phyloP scores from a whole-genome alignment of 2,797 vertebrate species.

The Amblyraja radiata region DNA sequence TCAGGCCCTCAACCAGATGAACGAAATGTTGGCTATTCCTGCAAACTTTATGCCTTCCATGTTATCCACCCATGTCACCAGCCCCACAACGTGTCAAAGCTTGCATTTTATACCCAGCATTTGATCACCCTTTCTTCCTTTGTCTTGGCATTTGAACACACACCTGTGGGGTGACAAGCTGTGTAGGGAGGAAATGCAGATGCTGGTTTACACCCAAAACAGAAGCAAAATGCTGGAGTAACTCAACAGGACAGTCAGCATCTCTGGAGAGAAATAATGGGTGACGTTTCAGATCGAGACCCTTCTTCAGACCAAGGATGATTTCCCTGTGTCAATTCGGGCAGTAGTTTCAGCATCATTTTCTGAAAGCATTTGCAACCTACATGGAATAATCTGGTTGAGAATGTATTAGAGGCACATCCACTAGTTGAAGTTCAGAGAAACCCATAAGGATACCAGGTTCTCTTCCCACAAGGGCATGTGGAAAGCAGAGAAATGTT shows the following conservation, averaged over 20 bases:
- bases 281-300: too few species aligned
- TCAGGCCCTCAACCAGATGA: too few species aligned
- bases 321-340: too few species aligned
- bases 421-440: neutral
- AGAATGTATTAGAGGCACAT: neutral
- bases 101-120: neutral
- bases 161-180: neutral
- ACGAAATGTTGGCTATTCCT: neutral
- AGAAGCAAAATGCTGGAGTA: too few species aligned
- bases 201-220: too few species aligned
- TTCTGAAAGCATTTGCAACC: neutral
- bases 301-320: too few species aligned
- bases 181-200: too few species aligned
- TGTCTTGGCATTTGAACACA: neutral
- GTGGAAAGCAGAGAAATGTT: too few species aligned
- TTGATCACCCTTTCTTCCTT: neutral
- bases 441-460: too few species aligned
- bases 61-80: neutral
- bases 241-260: too few species aligned
- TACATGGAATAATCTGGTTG: neutral
- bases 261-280: too few species aligned
- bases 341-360: neutral
- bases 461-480: too few species aligned
- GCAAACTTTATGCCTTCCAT: neutral
- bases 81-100: neutral